Evolutionary conservation across 2,113 vertebrate genomes (phyloP), one percentile per base, ranked within the genome.

Genomic region (Serinus canaria): DNA sequence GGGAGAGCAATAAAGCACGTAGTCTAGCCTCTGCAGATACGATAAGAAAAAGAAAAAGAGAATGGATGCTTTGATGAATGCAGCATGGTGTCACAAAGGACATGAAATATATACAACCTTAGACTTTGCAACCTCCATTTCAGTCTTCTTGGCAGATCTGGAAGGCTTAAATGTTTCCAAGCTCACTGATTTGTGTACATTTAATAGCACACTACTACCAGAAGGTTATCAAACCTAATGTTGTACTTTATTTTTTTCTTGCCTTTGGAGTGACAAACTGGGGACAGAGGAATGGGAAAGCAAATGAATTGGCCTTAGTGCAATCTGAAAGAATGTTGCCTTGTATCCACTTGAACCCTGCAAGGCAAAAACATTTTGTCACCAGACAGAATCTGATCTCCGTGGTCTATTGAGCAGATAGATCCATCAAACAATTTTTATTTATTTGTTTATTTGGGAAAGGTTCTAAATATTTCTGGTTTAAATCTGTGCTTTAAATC

Each of bases 391-490:
- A 75, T 69, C 59, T 87, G 80, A 83, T 87, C 74, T 92, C 89
- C 9, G 0, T 30, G 53, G 46, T 82, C 43, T 83, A 4, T 75
- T 68, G 79, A 83, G n/a, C 68, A 83, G 44, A 83, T 39, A 80
- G 80, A 62, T 47, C 44, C 60, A 69, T 83, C 85, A 89, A 83
- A 63, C 23, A 74, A 3, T 62, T 96, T 85, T 87, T 89, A 55
- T 87, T 92, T 77, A 63, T 79, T 88, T 88, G 30, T 56, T 74
- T 56, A 35, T 74, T 56, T 85, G 70, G 55, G 76, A 87, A 92
- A 72, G 66, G 58, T 68, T 55, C 35, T 89, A 86, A 95, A 83
- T 63, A 78, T 81, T 90, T 95, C 74, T 95, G 27, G 31, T 94
- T 89, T 72, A 82, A 69, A 47, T 44, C 55, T 92, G 37, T 78